Evolutionary conservation across 2,888 invertebrate genomes (phyloP).

Genomic region (Drosophila picticornis): DNA sequence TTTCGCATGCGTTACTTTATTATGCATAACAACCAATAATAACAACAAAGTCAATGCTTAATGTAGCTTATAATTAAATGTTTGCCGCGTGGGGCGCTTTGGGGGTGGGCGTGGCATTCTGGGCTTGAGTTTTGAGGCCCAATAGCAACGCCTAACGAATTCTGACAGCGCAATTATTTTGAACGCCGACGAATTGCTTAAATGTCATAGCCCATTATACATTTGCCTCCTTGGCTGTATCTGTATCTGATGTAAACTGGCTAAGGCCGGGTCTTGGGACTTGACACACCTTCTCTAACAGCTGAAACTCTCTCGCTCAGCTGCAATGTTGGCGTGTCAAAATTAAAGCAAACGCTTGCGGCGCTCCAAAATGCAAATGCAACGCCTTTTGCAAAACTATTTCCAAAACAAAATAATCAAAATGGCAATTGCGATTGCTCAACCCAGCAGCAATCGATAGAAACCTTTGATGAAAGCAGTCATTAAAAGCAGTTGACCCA

Average conservation of each 20-base stretch:
- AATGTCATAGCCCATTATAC: constrained; percentile 49
- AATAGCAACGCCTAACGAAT: constrained; percentile 64
- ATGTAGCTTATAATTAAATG: constrained; percentile 79
- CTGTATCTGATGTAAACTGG: constrained; percentile 13
- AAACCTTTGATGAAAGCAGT: constrained; percentile 43
- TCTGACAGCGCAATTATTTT: constrained; percentile 73
- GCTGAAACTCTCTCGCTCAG: constrained; percentile 12
- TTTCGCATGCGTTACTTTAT: constrained; percentile 78
- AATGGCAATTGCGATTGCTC: constrained; percentile 13
- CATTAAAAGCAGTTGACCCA: constrained; percentile 31
- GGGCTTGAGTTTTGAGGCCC: background rate
- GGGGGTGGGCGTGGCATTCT: background rate
- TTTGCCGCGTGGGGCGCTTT: constrained; percentile 22
- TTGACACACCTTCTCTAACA: constrained; percentile 42
- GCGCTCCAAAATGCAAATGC: constrained; percentile 60
- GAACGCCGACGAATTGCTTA: constrained; percentile 58
- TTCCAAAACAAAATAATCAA: background rate
- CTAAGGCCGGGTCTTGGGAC: background rate
- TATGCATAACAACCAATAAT: constrained; percentile 66
- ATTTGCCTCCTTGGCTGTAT: constrained; percentile 13
- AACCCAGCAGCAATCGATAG: constrained; percentile 14
- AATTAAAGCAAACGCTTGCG: constrained; percentile 51
- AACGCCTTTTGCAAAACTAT: constrained; percentile 35
- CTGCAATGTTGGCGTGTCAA: constrained; percentile 48
- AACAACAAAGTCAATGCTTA: constrained; percentile 61